Evolutionary conservation across 1,140 invertebrate species (phyloP).

Genomic region (Grapholita molesta): DNA sequence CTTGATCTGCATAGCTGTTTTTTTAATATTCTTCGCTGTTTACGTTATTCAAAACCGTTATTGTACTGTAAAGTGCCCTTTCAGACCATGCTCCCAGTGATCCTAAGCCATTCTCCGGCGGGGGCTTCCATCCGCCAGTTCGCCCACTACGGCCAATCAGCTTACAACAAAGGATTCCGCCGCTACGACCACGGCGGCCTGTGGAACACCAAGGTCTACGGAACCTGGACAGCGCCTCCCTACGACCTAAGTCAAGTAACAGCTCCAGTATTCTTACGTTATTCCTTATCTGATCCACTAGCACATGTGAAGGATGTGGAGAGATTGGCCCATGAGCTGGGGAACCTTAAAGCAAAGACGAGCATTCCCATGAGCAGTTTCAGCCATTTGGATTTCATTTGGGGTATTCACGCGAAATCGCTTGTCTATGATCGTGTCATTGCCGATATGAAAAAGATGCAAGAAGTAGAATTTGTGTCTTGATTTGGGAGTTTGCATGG

Average conservation of each 20-base stretch:
- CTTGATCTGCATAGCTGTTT: no score
- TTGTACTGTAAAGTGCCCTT: no score
- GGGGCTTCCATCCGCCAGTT: conserved; percentile 90
- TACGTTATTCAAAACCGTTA: no score
- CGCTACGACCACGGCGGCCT: conserved; percentile 82
- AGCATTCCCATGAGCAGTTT: conserved; percentile 72
- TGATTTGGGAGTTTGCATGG: no score
- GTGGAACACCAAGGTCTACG: conserved; percentile 78
- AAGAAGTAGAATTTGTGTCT: no score
- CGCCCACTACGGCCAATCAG: conserved; percentile 86
- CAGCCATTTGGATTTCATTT: conserved; percentile 80
- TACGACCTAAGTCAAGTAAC: conserved; percentile 81
- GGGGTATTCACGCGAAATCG: conserved; percentile 75
- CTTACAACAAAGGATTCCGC: conserved; percentile 80
- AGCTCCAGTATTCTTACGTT: conserved; percentile 84
- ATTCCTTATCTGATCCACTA: conserved; percentile 86
- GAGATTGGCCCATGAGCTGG: conserved; percentile 77
- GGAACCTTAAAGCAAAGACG: conserved; percentile 75
- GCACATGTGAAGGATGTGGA: conserved; percentile 80
- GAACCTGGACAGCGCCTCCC: conserved; percentile 74
- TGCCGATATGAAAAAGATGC: not conserved
- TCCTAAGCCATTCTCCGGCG: conserved; percentile 89
- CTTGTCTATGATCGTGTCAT: conserved; percentile 62
- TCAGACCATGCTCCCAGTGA: conserved; percentile 85
- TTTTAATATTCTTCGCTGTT: no score